phyloP scores from a whole-genome alignment of 1,140 invertebrate genomes.

The Aradophagus sp. region DNA sequence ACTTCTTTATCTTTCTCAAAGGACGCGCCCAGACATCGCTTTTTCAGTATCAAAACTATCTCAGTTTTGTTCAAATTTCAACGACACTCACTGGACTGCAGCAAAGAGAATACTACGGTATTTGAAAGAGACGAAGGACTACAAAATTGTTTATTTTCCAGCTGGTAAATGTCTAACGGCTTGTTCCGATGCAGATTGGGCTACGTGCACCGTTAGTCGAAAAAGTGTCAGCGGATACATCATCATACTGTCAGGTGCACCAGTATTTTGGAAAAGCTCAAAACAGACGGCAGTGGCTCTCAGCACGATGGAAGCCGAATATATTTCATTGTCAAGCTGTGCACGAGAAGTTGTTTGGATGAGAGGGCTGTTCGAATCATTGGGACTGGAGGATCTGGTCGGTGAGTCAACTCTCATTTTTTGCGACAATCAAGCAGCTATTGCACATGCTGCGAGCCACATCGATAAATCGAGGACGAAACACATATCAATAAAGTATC shows the following conservation, averaged over 20 bases:
- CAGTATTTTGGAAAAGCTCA: too few relatives aligned
- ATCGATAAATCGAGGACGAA: too few relatives aligned
- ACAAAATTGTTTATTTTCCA: constrained; percentile 5
- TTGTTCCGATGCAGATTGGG: constrained; percentile 65
- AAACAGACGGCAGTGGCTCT: too few relatives aligned
- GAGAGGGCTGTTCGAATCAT: too few relatives aligned
- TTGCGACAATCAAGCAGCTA: too few relatives aligned
- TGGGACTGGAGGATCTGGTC: too few relatives aligned
- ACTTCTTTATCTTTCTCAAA: constrained; percentile 63
- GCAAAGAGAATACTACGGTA: constrained; percentile 58
- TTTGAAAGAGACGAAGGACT: constrained; percentile 50
- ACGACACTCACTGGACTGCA: constrained; percentile 54
- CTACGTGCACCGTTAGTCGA: constrained; percentile 46
- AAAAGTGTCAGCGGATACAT: constrained; percentile 63
- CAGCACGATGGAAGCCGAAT: too few relatives aligned
- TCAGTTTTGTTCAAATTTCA: constrained; percentile 47
- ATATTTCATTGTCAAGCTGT: too few relatives aligned
- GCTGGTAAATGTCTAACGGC: constrained; percentile 3
- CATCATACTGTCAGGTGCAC: constrained; percentile 47
- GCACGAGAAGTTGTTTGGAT: too few relatives aligned
- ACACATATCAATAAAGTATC: too few relatives aligned
- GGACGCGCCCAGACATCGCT: constrained; percentile 68
- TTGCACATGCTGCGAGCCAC: too few relatives aligned
- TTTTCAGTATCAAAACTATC: constrained; percentile 59
- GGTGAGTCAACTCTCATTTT: too few relatives aligned